These are phyloP conservation scores for Gopherus evgoodei DNA, from an alignment of 2,113 vertebrate genomes.

Conservation along the genomic window DNA sequence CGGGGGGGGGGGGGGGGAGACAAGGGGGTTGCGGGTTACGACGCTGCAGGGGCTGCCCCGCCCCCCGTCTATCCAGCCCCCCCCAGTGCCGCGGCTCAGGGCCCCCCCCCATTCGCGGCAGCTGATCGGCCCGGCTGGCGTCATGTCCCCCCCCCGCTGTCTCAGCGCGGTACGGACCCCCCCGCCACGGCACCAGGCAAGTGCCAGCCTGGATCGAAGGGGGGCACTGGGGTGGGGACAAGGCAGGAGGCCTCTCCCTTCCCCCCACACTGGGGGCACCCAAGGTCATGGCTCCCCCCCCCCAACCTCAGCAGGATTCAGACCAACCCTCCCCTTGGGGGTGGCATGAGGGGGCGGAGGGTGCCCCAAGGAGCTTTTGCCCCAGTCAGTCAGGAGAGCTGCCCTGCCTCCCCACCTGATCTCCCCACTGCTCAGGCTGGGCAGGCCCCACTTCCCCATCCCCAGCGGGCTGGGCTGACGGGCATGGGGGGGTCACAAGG, in stretches of 20 bases:
- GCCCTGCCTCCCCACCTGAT: not conserved
- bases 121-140: not conserved
- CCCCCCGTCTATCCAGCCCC: not conserved
- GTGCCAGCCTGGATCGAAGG: no score
- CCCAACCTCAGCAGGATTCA: no score
- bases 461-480: not conserved
- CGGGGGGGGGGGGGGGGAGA: not conserved
- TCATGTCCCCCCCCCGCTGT: conserved; percentile 48
- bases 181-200: no score
- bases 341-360: no score
- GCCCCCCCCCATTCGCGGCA: not conserved
- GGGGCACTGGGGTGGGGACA: no score
- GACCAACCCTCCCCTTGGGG: no score
- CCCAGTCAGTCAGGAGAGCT: no score
- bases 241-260: no score
- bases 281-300: not conserved
- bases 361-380: no score
- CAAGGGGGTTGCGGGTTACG: not conserved
- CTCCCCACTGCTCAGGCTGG: no score
- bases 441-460: no score
- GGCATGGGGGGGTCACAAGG: not conserved
- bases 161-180: not conserved
- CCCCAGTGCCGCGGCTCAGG: not conserved
- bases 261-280: no score
- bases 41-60: not conserved